A percentile compares a stretch with the other conserved stretches of the same genome.
phyloP scores from a whole-genome alignment of 1,140 invertebrate genomes.

The Brachionus rubens region DNA sequence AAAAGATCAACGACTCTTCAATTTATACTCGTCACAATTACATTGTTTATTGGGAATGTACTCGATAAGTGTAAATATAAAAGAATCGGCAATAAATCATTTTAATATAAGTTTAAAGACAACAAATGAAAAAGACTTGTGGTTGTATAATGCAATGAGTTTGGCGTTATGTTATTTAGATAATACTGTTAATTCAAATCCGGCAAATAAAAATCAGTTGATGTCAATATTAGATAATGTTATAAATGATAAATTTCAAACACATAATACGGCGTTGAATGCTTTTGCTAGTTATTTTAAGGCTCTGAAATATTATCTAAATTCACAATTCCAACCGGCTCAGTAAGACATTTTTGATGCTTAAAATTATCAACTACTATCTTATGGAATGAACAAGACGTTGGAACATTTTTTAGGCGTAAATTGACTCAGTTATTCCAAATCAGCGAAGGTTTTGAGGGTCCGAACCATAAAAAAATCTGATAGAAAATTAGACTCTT shows the following conservation, averaged over 20 bases:
- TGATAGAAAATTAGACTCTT: no score
- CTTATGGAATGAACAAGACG: no score
- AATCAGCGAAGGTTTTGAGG: no score
- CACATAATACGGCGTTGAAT: background rate
- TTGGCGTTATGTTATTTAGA: conserved; percentile 31
- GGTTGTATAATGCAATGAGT: background rate
- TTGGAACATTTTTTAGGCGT: no score
- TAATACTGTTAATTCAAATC: background rate
- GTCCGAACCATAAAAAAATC: no score
- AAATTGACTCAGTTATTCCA: no score
- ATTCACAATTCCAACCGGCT: conserved; percentile 1
- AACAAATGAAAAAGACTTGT: conserved; percentile 15
- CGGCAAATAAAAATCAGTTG: conserved; percentile 8
- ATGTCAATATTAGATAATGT: conserved; percentile 34
- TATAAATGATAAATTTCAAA: conserved; percentile 21
- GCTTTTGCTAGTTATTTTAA: conserved; percentile 39
- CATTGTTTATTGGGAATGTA: conserved; percentile 38
- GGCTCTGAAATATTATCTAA: conserved; percentile 11
- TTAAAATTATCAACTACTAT: background rate
- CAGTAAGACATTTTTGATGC: background rate
- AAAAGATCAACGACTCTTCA: background rate
- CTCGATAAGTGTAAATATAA: background rate
- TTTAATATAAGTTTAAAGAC: conserved; percentile 24
- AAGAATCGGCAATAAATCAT: conserved; percentile 7
- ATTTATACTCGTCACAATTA: background rate